Evolutionary conservation across 1,140 invertebrate species (phyloP).

Genomic region (Bradynema listronoti): DNA sequence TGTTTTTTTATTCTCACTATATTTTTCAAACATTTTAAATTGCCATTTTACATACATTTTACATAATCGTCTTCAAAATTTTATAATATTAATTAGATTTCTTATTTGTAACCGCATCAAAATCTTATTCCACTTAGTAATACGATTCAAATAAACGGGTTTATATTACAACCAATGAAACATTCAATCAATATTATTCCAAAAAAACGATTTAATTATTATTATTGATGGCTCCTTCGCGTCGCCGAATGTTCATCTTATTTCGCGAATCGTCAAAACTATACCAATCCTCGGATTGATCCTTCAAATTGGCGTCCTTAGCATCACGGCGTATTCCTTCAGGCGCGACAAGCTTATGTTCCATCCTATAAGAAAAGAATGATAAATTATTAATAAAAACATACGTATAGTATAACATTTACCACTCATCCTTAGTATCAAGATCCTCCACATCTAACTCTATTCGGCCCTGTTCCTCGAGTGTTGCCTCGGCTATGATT

Average conservation of each 20-base stretch:
- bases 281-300: constrained; percentile 72
- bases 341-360: constrained; percentile 67
- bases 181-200: too few species aligned
- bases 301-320: constrained; percentile 85
- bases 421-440: constrained; percentile 53
- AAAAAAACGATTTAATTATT: too few species aligned
- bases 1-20: too few species aligned
- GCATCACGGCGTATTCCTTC: constrained; percentile 75
- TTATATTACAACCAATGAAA: too few species aligned
- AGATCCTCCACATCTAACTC: constrained; percentile 27
- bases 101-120: too few species aligned
- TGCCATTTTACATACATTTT: too few species aligned
- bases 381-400: constrained; percentile 15
- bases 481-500: constrained; percentile 33
- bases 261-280: constrained; percentile 69
- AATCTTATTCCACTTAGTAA: too few species aligned
- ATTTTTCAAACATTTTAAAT: too few species aligned
- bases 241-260: constrained; percentile 78
- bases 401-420: constrained; percentile 10
- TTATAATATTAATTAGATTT: too few species aligned
- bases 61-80: too few species aligned
- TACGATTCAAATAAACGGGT: too few species aligned
- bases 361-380: constrained; percentile 65
- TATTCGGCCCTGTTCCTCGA: constrained; percentile 35
- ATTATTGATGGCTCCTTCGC: too few species aligned